Conservation (phyloP, 37 sponge, comb jelly and placozoan genomes). For the Tethya wilhelma region DNA sequence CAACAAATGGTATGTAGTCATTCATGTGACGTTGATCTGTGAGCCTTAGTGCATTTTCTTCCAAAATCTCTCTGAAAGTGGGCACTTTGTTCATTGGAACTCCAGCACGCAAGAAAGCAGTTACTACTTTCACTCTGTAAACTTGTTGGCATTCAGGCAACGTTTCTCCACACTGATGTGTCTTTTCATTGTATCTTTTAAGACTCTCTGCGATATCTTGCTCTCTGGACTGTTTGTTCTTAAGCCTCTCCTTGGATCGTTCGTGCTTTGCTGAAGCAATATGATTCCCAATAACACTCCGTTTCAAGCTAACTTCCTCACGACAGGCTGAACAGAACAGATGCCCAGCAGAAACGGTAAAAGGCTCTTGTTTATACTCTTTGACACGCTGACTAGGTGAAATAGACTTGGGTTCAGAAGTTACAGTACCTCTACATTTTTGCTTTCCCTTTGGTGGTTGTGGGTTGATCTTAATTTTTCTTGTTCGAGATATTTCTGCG, state of each 20-base stretch:
- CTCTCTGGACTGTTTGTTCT: neutral
- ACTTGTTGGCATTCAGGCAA: constrained; percentile 55
- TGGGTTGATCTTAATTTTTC: no score
- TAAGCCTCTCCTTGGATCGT: neutral
- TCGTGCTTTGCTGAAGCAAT: neutral
- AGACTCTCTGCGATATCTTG: constrained; percentile 34
- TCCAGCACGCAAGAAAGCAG: constrained; percentile 39
- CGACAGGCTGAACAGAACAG: constrained; percentile 17
- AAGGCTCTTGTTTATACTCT: constrained; percentile 3
- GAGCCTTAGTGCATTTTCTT: constrained; percentile 46
- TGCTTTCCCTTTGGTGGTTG: no score
- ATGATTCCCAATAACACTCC: neutral
- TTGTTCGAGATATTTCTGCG: no score
- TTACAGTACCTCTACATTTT: no score
- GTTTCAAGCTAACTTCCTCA: neutral
- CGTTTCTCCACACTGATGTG: constrained; percentile 49
- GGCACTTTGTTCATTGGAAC: constrained; percentile 32
- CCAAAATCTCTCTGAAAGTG: constrained; percentile 25
- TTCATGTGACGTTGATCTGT: neutral
- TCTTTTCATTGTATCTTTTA: constrained; percentile 25
- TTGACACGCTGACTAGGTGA: neutral
- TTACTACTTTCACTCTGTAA: constrained; percentile 50
- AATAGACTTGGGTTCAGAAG: neutral
- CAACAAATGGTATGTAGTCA: constrained; percentile 39
- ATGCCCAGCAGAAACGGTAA: neutral